Conservation (phyloP, 2,797 vertebrate genomes). For the Sebastes steindachneri region DNA sequence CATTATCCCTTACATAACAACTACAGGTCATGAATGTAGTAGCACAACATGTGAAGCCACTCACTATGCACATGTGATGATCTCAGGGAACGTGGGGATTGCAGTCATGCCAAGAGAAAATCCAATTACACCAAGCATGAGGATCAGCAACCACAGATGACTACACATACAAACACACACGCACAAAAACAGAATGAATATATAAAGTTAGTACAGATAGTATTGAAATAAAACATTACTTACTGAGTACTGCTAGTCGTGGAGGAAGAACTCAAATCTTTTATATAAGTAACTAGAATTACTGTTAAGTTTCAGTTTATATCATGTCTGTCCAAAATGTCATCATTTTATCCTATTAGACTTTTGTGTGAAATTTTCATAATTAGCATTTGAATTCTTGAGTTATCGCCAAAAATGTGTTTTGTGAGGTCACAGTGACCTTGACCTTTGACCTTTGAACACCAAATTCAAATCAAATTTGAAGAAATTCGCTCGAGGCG, state of each 20-base stretch:
- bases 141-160: slow-evolving; percentile 90
- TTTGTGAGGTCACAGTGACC: no score
- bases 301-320: no score
- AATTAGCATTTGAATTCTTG: no score
- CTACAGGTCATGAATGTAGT: not conserved
- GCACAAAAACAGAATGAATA: not conserved
- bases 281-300: no score
- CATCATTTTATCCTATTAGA: no score
- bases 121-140: slow-evolving; percentile 88
- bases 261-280: not conserved
- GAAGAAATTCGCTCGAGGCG: no score
- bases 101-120: slow-evolving; percentile 89
- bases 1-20: no score
- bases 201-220: not conserved
- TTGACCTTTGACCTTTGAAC: no score
- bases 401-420: no score
- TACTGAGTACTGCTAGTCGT: not conserved
- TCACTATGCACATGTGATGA: slow-evolving; percentile 91
- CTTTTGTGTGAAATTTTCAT: no score
- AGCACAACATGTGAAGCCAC: slow-evolving; percentile 61
- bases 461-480: no score
- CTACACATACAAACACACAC: slow-evolving; percentile 74
- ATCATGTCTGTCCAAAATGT: no score
- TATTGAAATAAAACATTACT: not conserved
- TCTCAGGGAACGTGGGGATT: slow-evolving; percentile 92